Conservation (phyloP, 2,888 invertebrate species). For the Cheilosia impressa region DNA sequence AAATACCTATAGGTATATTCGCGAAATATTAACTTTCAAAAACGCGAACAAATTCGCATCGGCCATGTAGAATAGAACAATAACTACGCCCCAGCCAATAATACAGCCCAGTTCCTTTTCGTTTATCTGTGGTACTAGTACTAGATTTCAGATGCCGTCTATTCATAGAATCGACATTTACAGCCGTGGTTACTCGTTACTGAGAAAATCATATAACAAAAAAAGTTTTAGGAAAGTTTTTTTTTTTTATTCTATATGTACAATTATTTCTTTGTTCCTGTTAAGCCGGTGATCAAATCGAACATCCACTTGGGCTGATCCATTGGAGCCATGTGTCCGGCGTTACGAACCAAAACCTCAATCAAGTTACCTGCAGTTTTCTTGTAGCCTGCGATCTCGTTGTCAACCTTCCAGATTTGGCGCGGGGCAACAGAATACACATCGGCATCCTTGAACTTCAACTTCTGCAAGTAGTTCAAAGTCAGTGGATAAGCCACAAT, state of each 20-base stretch:
- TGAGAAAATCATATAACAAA: too few species aligned
- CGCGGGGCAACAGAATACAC: conserved; percentile 88
- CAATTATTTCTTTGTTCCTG: conserved; percentile 9
- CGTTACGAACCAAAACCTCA: conserved; percentile 90
- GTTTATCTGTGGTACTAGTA: too few species aligned
- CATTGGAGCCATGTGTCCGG: conserved; percentile 92
- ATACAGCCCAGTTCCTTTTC: too few species aligned
- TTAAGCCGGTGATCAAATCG: conserved; percentile 89
- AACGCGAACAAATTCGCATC: too few species aligned
- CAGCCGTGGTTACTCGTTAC: too few species aligned
- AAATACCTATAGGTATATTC: too few species aligned
- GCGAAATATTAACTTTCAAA: too few species aligned
- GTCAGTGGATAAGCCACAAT: conserved; percentile 95
- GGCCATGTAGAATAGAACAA: too few species aligned
- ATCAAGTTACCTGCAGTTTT: conserved; percentile 89
- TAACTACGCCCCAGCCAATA: too few species aligned
- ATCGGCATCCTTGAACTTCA: conserved; percentile 88
- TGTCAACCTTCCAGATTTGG: conserved; percentile 88
- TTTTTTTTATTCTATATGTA: not conserved
- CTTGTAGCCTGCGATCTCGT: conserved; percentile 90
- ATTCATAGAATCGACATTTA: too few species aligned
- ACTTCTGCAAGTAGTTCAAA: conserved; percentile 89
- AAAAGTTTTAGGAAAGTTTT: too few species aligned
- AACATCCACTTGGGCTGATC: conserved; percentile 92
- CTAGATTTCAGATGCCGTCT: too few species aligned